phyloP scores from a whole-genome alignment of 2,797 vertebrate species.

The Catharus ustulatus region DNA sequence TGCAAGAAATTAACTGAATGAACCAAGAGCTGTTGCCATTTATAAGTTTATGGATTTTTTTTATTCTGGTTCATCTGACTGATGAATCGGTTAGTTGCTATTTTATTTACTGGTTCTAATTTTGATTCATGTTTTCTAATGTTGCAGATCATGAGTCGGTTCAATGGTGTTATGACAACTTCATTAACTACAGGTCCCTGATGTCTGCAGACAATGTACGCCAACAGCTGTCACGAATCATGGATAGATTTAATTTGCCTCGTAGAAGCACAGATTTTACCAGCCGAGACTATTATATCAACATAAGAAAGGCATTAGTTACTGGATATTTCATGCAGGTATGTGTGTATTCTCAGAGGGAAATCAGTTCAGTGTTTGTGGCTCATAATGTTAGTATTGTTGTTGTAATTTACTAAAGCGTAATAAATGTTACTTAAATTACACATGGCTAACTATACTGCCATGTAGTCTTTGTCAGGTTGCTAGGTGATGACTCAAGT shows the following conservation, averaged over 20 bases:
- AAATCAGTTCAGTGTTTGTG: neutral
- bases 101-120: constrained; percentile 57
- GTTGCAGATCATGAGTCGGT: constrained; percentile 95
- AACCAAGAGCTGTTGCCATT: neutral
- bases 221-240: constrained; percentile 96
- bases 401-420: neutral
- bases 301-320: constrained; percentile 94
- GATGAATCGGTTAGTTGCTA: neutral
- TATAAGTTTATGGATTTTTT: neutral
- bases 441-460: neutral
- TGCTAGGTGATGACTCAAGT: neutral
- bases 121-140: constrained; percentile 71
- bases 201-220: constrained; percentile 99
- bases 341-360: constrained; percentile 20
- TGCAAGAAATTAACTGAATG: neutral
- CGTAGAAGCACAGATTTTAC: constrained; percentile 94
- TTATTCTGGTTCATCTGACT: constrained; percentile 38
- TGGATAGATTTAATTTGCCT: constrained; percentile 97
- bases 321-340: constrained; percentile 99
- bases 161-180: constrained; percentile 99
- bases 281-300: constrained; percentile 95
- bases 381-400: neutral
- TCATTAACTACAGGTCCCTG: constrained; percentile 99
- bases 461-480: neutral
- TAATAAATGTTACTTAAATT: neutral